Base-by-base conservation (phyloP, 1,140 invertebrate genomes). In the Diploscapter pachys region DNA sequence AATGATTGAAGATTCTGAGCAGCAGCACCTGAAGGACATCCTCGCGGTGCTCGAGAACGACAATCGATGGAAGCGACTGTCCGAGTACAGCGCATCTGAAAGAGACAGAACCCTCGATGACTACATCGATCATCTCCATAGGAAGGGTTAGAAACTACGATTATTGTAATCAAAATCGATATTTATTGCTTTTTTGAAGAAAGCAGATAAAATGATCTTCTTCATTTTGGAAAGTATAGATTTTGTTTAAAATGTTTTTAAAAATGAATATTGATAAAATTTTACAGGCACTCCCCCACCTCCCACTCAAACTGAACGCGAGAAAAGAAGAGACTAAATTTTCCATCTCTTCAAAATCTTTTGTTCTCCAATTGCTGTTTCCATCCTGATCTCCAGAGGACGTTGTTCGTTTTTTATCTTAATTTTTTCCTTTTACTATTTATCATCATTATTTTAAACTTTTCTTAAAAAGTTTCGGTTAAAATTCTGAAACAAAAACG, bases 301-400 rank as follows among this genome's bases (percentile, higher is more conserved):
- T 13, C 95, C 95, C 11, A 99, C 96, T 50, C 94, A 95, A 61
- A 94, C 93, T 49, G 95, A 97, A 88, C 93, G 94, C 54, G 91
- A 91, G 49, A 88, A 93, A 61, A 87, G 91, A 86, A 83, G 80
- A 55, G 91, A 90, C 31, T 13, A 65, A 9, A 13, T 1, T 65
- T 1, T 13, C 2, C 51, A 31, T 49, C 51, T 65, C 31, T 31
- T 65, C 31, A 9, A 13, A 9, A 13, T 31, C 31, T 65, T 31
- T 8, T 8, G 13, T 31, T 65, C 63, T 31, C 63, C 8, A 8
- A 65, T 31, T 31, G 0, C 31, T 31, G 31, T 31, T 31, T 31
- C 31, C 1, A 8, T 65, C 31, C 31, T 50, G 13, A 31, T 6
- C 31, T 9, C 51, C 63, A 9, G 13, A 50, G 1, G 57, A 11